phyloP scores from a whole-genome alignment of 1,140 invertebrate genomes.

The Colletes latitarsis region DNA sequence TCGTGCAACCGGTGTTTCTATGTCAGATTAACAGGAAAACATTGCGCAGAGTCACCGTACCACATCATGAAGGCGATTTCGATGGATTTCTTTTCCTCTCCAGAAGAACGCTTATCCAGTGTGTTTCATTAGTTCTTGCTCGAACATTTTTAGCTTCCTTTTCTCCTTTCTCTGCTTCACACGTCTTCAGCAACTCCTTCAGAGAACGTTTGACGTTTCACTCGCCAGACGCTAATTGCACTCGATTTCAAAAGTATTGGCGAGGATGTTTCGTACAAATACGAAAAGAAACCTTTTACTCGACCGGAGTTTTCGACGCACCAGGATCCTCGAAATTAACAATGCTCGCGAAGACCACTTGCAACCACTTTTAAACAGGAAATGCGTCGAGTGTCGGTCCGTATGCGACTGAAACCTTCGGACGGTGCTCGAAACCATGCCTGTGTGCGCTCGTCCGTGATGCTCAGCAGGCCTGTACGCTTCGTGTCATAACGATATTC shows the following conservation, averaged over 20 bases:
- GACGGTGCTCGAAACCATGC: neutral
- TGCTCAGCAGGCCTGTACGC: neutral
- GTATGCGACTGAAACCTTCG: conserved; percentile 39
- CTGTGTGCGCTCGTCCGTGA: neutral
- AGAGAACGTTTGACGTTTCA: too few species aligned
- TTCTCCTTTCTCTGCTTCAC: neutral
- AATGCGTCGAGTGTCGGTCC: conserved; percentile 37
- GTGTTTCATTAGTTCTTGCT: conserved; percentile 9
- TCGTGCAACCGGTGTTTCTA: neutral
- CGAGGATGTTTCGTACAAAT: too few species aligned
- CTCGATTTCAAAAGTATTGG: neutral
- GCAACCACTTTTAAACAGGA: conserved; percentile 48
- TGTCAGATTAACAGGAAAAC: conserved; percentile 28
- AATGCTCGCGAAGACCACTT: conserved; percentile 37
- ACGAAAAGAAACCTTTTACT: neutral
- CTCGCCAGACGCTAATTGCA: too few species aligned
- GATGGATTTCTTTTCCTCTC: conserved; percentile 22
- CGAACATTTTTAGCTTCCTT: conserved; percentile 8
- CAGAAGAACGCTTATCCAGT: conserved; percentile 9
- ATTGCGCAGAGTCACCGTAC: conserved; percentile 45
- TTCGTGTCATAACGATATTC: conserved; percentile 16
- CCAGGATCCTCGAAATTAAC: conserved; percentile 8
- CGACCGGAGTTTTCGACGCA: neutral
- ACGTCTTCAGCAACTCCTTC: neutral
- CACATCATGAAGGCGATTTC: conserved; percentile 57